Evolutionary conservation across 2,888 invertebrate species (phyloP), one percentile per base, ranked within the genome.

Genomic region (Sphaerophoria taeniata): DNA sequence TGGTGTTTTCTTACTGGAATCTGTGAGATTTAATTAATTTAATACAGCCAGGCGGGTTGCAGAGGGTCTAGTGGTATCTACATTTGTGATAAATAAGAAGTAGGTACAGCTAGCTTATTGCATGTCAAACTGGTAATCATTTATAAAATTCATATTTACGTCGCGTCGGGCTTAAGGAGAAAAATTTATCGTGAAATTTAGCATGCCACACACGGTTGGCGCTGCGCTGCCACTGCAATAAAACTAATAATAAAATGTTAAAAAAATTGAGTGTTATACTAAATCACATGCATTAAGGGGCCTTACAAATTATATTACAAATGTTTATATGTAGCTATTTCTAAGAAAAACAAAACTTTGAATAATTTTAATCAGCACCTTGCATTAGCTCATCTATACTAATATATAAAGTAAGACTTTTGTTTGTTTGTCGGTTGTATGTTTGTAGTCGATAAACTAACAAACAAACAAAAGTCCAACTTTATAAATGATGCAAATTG

Each of bases 121-220:
- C 81, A 81, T 85, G 85, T 85, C 85, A 85, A 81, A 69, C 81
- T 76, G 70, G 76, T 49, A 77, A 81, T 70, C 81, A 85, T 85
- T 85, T 85, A 81, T 85, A 81, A 85, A 81, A 81, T 85, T 85
- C 76, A 77, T 85, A 70, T 70, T 55, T 43, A 39, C 45, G 58
- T 34, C 65, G 24, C 24, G 60, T 65, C 65, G 49, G 53, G 24
- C 39, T 34, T 61, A 51, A 73, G 39, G 49, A 77, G 58, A 61
- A 77, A 77, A 60, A 72, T 72, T 79, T 70, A 74, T 65, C 74
- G 65, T 31, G 36, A 79, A 60, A 61, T 61, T 67, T 49, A 63
- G 12, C 74, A 67, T 43, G 61, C 39, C 14, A 51, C n/a, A 49
- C 14, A 49, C 49, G 7, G 0, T 24, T 24, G 1, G 24, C 6